Evolutionary conservation across 1,140 invertebrate species (phyloP), one percentile per base, ranked within the genome.

Genomic region (Formica exsecta): DNA sequence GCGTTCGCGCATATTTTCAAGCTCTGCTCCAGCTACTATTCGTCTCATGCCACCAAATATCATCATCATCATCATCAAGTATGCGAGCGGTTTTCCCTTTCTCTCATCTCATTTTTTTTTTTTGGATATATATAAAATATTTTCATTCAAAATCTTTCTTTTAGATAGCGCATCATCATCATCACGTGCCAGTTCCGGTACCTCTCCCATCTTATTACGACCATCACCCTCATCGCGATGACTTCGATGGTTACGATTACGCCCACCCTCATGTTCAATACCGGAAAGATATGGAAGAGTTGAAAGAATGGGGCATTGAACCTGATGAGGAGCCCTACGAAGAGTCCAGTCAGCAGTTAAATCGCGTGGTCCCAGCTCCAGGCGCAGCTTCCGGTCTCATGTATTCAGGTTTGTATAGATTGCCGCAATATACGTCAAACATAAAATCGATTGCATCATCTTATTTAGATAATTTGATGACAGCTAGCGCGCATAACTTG

Each of bases 1-100:
- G 97, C 97, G 0, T 94, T 98, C 59, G 96, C 97, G 70, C 97
- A 98, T 92, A 96, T 98, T 85, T 98, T 98, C 95, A 98, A 98
- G 92, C 95, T 98, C 1, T 98, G 98, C 93, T 97, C 97, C 13
- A 97, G 97, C 94, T 98, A 98, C 89, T 97, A 98, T 81, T 96
- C 96, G 74, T 96, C 96, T 87, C 96, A 97, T 84, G 95, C 95
- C 2, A 96, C 97, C n/a, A 97, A 97, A 90, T 97, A 96, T 88
- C 97, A 98, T 91, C 97, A 98, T 88, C 97, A 98, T 92, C 97
- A 98, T 93, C 97, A 98, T 81, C 92, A 95, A 93, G 94, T 94
- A 87, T 65, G 79, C 13, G 2, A 29, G 3, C 2, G n/a, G 6
- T 25, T 13, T 51, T 51, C 2, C 0, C 11, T 51, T 19, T 19